A percentile compares a stretch with the other conserved stretches of the same genome.
phyloP scores from a whole-genome alignment of 2,888 invertebrate species.

The Macaria liturata region DNA sequence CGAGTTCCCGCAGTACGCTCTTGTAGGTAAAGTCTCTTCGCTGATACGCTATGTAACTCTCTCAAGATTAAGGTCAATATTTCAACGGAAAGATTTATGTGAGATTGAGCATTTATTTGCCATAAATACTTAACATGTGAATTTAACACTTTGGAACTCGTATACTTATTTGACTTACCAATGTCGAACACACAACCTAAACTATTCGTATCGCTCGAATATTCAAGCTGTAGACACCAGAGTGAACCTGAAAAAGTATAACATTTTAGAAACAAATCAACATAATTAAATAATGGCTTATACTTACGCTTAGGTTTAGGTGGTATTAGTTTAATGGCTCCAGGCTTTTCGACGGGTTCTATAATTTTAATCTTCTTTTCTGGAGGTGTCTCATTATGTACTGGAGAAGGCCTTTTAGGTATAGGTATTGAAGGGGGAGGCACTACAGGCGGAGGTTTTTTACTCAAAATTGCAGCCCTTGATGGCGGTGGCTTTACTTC shows the following conservation, averaged over 20 bases:
- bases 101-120: constrained; percentile 75
- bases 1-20: constrained; percentile 53
- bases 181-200: constrained; percentile 58
- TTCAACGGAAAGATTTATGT: constrained; percentile 68
- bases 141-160: constrained; percentile 65
- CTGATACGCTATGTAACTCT: constrained; percentile 51
- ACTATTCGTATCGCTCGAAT: constrained; percentile 52
- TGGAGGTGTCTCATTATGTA: constrained; percentile 80
- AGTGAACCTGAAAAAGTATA: constrained; percentile 73
- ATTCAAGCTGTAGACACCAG: constrained; percentile 42
- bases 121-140: constrained; percentile 70
- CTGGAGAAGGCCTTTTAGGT: constrained; percentile 77
- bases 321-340: constrained; percentile 93
- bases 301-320: constrained; percentile 96
- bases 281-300: constrained; percentile 43
- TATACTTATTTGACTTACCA: constrained; percentile 82
- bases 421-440: constrained; percentile 69
- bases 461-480: constrained; percentile 84
- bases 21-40: constrained; percentile 45
- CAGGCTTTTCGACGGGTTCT: constrained; percentile 87
- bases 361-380: constrained; percentile 91
- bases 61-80: constrained; percentile 65
- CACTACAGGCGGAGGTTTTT: constrained; percentile 77
- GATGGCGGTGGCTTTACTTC: constrained; percentile 94
- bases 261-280: constrained; percentile 55